A percentile compares a stretch with the other conserved stretches of the same genome.
Evolutionary conservation across 2,113 vertebrate genomes (phyloP).

Genomic region (Salvelinus fontinalis): DNA sequence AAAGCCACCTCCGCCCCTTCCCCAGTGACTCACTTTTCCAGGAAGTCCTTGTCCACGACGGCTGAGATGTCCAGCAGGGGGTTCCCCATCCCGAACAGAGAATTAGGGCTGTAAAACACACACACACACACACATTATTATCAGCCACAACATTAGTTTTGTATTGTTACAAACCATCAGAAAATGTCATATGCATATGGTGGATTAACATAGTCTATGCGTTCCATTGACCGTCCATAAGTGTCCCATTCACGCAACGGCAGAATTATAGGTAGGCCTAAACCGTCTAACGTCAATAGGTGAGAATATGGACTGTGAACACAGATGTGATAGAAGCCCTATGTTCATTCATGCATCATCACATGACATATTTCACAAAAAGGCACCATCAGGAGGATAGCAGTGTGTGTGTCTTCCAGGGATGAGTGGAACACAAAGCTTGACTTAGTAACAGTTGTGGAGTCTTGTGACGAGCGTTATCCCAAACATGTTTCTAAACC

Average conservation of each 20-base stretch:
- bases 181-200: no score
- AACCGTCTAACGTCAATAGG: no score
- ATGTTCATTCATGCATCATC: constrained; percentile 10
- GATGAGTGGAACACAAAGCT: constrained; percentile 4
- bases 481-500: constrained; percentile 4
- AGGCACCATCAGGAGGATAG: constrained; percentile 28
- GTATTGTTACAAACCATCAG: background rate
- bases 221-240: no score
- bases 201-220: no score
- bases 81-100: constrained; percentile 97
- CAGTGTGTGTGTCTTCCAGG: background rate
- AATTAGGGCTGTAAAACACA: constrained; percentile 85
- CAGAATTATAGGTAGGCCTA: no score
- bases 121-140: constrained; percentile 9
- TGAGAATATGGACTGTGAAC: no score
- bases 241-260: no score
- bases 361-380: constrained; percentile 14
- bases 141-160: constrained; percentile 3
- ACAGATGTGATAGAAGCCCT: background rate
- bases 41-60: constrained; percentile 94
- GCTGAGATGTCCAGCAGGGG: constrained; percentile 94
- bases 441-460: background rate
- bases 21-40: constrained; percentile 88
- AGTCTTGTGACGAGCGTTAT: constrained; percentile 1
- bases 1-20: background rate